Evolutionary conservation across 2,113 vertebrate species (phyloP), one percentile per base, ranked within the genome.

Genomic region (Tenrec ecaudatus): DNA sequence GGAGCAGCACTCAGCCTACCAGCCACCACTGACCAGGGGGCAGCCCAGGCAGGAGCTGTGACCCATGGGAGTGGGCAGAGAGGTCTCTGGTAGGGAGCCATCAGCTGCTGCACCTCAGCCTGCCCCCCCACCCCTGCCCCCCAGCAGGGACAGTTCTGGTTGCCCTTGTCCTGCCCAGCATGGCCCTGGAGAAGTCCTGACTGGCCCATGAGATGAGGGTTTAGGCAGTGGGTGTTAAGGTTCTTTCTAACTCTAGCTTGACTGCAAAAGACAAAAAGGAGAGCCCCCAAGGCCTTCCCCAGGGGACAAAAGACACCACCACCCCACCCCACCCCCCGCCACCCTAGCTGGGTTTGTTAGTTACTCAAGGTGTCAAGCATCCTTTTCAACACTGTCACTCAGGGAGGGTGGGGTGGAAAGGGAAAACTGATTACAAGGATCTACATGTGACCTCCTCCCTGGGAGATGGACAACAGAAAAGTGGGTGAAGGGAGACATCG

Each of bases 91-190:
- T 1, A 0, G 31, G 25, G 20, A 2, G 14, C 0, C 22, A 7
- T 10, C 16, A 36, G 3, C 4, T 1, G 12, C 9, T 17, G 2
- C 1, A 19, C n/a, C 14, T 68, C 68, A 27, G 29, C n/a, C n/a
- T n/a, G n/a, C n/a, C n/a, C 4, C 60, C 40, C 31, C n/a, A 27
- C 33, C 33, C 23, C 62, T 4, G 69, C 0, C 4, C 19, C 8
- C 8, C 6, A 53, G 19, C 14, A 2, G 31, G 60, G 79, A n/a
- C 60, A 17, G 10, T 5, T 9, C 22, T 15, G 2, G 14, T 11
- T 53, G 47, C 47, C 47, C 47, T 53, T 53, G 47, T 53, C 47
- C 9, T 53, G 47, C 47, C 12, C 47, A 0, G 36, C 29, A 14
- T 1, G 17, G 33, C 27, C 38, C 19, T 2, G 0, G 11, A 4